A percentile compares a stretch with the other conserved stretches of the same genome.
These are phyloP conservation scores for Tetragonisca angustula DNA, from an alignment of 2,888 invertebrate genomes.

Conservation along the genomic window DNA sequence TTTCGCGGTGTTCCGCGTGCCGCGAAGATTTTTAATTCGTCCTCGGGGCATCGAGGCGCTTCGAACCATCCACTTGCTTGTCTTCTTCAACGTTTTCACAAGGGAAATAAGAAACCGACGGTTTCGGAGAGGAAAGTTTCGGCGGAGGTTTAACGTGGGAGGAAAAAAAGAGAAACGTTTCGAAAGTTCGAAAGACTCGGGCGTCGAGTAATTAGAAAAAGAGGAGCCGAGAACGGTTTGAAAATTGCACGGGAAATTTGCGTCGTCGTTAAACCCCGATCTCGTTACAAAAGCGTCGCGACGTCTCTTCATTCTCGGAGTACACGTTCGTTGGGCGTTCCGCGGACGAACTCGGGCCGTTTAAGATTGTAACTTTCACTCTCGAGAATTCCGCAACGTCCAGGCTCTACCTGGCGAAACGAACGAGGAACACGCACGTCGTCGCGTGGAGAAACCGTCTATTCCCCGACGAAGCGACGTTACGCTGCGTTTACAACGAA, in stretches of 20 bases:
- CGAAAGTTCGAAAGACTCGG: not conserved
- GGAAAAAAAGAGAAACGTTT: not conserved
- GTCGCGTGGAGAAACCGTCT: constrained; percentile 13
- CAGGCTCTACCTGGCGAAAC: constrained; percentile 4
- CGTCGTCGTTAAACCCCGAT: constrained; percentile 51
- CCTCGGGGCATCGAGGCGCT: not conserved
- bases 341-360: constrained; percentile 52
- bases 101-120: too few relatives aligned
- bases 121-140: too few relatives aligned
- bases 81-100: too few relatives aligned
- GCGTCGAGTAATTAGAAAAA: not conserved
- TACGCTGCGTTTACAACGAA: not conserved
- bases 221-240: not conserved
- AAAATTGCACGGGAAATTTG: constrained; percentile 25
- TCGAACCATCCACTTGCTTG: too few relatives aligned
- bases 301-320: constrained; percentile 50
- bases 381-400: constrained; percentile 24
- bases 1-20: not conserved
- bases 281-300: constrained; percentile 58
- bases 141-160: not conserved
- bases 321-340: constrained; percentile 45
- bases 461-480: not conserved
- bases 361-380: constrained; percentile 53
- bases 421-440: constrained; percentile 12
- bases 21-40: too few relatives aligned